These are phyloP conservation scores for Bellardia bayeri DNA, from an alignment of 2,888 invertebrate species.

Conservation along the genomic window DNA sequence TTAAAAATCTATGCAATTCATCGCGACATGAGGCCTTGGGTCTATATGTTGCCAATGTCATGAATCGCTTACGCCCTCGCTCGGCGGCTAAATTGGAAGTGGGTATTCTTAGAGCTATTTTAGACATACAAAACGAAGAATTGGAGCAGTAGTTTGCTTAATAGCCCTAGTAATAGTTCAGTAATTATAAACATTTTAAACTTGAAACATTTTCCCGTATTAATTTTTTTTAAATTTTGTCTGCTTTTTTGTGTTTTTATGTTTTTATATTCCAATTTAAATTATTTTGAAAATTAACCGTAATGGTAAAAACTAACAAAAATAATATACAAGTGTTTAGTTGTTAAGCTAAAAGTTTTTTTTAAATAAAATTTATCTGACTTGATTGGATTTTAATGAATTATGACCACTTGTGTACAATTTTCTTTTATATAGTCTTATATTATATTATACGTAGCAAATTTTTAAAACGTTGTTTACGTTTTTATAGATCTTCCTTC, in stretches of 20 bases:
- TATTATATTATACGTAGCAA: too few relatives aligned
- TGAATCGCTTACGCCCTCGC: conserved; percentile 81
- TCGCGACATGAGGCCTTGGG: conserved; percentile 82
- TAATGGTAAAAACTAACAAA: conserved; percentile 19
- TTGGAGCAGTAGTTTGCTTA: conserved; percentile 77
- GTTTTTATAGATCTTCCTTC: too few relatives aligned
- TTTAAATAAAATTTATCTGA: conserved; percentile 75
- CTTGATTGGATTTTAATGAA: conserved; percentile 31
- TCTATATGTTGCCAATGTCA: conserved; percentile 82
- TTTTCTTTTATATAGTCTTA: not conserved
- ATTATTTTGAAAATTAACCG: conserved; percentile 37
- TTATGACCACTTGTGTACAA: too few relatives aligned
- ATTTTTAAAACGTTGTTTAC: too few relatives aligned
- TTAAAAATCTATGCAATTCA: conserved; percentile 83
- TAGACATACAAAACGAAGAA: conserved; percentile 82
- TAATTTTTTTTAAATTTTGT: conserved; percentile 38
- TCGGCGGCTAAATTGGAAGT: conserved; percentile 82
- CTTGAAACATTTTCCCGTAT: conserved; percentile 32
- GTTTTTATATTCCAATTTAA: conserved; percentile 41
- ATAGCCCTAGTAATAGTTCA: conserved; percentile 53
- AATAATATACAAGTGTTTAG: conserved; percentile 65
- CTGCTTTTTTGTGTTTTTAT: conserved; percentile 17
- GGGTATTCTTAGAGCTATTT: conserved; percentile 82
- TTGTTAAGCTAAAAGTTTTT: conserved; percentile 63
- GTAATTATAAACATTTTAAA: conserved; percentile 62